Evolutionary conservation across 2,888 invertebrate genomes (phyloP).

Genomic region (Axea sp.): DNA sequence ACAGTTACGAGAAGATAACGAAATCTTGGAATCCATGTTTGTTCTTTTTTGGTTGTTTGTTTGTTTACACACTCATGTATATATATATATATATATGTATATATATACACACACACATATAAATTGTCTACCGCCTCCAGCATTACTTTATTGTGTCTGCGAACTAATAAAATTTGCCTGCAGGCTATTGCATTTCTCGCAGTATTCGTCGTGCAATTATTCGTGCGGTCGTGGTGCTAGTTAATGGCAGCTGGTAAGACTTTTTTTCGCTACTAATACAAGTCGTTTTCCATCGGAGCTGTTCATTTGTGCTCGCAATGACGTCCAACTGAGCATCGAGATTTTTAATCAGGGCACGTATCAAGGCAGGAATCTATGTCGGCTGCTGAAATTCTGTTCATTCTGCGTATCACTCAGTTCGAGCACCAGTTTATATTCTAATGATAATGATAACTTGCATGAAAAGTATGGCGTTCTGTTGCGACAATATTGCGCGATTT

Average conservation of each 20-base stretch:
- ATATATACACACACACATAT: no score
- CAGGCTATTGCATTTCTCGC: slow-evolving; percentile 58
- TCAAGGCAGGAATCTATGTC: slow-evolving; percentile 47
- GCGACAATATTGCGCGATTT: slow-evolving; percentile 23
- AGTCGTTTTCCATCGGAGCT: slow-evolving; percentile 54
- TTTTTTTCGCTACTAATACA: slow-evolving; percentile 51
- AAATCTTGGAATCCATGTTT: no score
- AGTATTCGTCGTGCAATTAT: slow-evolving; percentile 61
- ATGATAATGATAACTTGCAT: slow-evolving; percentile 39
- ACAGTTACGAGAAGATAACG: no score
- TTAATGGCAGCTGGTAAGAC: slow-evolving; percentile 35
- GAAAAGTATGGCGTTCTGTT: slow-evolving; percentile 16
- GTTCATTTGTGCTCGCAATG: slow-evolving; percentile 54
- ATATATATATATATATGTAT: no score
- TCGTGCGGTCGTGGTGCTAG: slow-evolving; percentile 47
- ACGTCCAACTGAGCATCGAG: slow-evolving; percentile 42
- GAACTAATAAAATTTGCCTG: slow-evolving; percentile 62
- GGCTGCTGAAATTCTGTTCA: slow-evolving; percentile 37
- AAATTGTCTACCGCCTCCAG: no score
- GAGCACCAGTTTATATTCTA: slow-evolving; percentile 35
- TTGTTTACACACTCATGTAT: no score
- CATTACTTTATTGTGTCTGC: slow-evolving; percentile 54
- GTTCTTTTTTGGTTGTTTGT: no score
- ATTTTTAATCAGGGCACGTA: slow-evolving; percentile 59
- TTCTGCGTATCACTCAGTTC: slow-evolving; percentile 16